Evolutionary conservation across 2,888 invertebrate species (phyloP).

Genomic region (Lamellibrachia columna): DNA sequence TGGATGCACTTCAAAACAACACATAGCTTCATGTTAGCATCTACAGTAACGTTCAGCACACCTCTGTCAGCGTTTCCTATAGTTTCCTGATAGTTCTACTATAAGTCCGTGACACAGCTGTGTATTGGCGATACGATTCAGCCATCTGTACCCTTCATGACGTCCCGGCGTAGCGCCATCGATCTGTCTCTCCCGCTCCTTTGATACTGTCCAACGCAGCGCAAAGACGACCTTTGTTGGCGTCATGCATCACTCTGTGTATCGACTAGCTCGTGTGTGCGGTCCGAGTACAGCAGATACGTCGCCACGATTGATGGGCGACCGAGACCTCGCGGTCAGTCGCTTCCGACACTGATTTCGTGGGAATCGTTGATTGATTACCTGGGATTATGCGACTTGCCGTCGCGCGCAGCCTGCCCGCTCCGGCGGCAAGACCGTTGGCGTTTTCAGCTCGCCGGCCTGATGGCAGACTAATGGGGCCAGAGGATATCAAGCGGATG

Average conservation of each 20-base stretch:
- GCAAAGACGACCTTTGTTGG: background rate
- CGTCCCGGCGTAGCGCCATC: background rate
- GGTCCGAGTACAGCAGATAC: background rate
- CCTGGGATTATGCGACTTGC: background rate
- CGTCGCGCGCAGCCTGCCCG: background rate
- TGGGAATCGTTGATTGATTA: conserved; percentile 1
- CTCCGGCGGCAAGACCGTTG: background rate
- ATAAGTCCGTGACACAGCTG: background rate
- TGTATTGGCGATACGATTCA: background rate
- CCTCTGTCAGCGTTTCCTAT: background rate
- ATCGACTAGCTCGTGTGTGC: background rate
- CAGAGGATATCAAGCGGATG: background rate
- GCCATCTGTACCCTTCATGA: background rate
- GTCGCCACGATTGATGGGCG: background rate
- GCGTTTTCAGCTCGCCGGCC: background rate
- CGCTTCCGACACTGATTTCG: background rate
- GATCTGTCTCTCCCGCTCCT: background rate
- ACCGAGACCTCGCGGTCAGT: background rate
- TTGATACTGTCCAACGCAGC: background rate
- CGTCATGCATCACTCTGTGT: background rate
- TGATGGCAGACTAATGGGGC: background rate
- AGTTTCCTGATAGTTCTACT: background rate
- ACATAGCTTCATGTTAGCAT: background rate
- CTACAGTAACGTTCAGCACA: background rate
- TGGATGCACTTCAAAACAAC: background rate